Conservation (phyloP, 2,888 invertebrate genomes). For the Cremastinae sp. region DNA sequence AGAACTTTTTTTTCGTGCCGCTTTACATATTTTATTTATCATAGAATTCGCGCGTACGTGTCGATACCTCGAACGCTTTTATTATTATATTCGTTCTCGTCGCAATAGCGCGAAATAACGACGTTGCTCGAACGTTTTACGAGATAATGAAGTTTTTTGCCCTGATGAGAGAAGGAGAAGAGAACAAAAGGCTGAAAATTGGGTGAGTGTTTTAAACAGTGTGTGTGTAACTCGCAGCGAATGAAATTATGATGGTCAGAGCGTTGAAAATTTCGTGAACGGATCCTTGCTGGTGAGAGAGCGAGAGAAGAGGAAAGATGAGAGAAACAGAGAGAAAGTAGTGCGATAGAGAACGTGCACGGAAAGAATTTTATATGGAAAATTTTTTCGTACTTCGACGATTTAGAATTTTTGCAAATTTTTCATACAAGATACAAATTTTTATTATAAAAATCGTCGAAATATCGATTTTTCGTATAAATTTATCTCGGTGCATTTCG, state of each 20-base stretch:
- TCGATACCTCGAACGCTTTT: no score
- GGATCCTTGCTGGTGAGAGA: slow-evolving; percentile 29
- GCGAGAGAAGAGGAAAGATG: background rate
- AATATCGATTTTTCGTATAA: no score
- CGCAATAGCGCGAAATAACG: slow-evolving; percentile 3
- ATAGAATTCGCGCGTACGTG: no score
- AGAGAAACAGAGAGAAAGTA: slow-evolving; percentile 24
- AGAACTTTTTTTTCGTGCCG: no score
- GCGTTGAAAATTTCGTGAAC: slow-evolving; percentile 45
- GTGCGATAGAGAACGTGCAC: slow-evolving; percentile 25
- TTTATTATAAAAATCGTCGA: no score
- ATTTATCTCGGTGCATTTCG: no score
- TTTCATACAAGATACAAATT: no score
- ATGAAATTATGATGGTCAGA: slow-evolving; percentile 25
- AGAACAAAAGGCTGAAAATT: background rate
- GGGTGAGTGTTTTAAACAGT: slow-evolving; percentile 20
- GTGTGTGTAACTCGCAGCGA: slow-evolving; percentile 4
- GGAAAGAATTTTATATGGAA: no score
- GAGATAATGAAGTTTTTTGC: slow-evolving; percentile 30
- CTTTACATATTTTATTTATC: no score
- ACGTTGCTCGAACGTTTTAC: slow-evolving; percentile 3
- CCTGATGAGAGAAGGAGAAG: background rate
- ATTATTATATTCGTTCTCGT: no score
- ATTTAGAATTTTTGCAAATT: no score
- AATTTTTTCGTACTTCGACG: no score